phyloP scores from a whole-genome alignment of 2,888 invertebrate species.

The Cryptus viduatorius region DNA sequence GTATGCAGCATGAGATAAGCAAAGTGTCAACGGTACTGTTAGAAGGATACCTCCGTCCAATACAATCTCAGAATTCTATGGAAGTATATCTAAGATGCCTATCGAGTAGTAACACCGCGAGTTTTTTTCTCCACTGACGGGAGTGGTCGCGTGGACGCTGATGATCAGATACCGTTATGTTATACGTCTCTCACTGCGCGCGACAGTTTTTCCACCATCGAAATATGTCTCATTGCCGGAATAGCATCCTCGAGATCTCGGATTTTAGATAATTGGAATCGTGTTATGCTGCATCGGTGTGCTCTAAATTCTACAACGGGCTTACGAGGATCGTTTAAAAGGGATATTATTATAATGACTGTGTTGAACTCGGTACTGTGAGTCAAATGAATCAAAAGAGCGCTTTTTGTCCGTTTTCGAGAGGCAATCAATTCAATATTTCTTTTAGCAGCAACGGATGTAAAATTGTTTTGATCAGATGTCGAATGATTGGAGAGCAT shows the following conservation, averaged over 20 bases:
- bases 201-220: constrained; percentile 40
- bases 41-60: constrained; percentile 54
- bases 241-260: constrained; percentile 54
- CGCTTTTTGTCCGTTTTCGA: background rate
- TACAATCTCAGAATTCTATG: constrained; percentile 62
- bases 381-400: background rate
- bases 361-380: constrained; percentile 1
- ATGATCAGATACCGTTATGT: constrained; percentile 65
- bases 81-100: constrained; percentile 68
- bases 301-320: constrained; percentile 21
- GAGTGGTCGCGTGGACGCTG: constrained; percentile 61
- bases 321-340: constrained; percentile 45
- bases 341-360: constrained; percentile 33
- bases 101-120: constrained; percentile 62
- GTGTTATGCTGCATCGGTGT: constrained; percentile 7
- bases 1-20: constrained; percentile 55
- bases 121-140: constrained; percentile 59
- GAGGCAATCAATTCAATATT: background rate
- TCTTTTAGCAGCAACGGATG: background rate
- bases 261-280: constrained; percentile 51
- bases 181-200: constrained; percentile 44
- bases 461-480: background rate
- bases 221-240: constrained; percentile 46
- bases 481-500: background rate
- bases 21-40: constrained; percentile 67